phyloP scores from a whole-genome alignment of 2,888 invertebrate species.

The Drosophila siamana region DNA sequence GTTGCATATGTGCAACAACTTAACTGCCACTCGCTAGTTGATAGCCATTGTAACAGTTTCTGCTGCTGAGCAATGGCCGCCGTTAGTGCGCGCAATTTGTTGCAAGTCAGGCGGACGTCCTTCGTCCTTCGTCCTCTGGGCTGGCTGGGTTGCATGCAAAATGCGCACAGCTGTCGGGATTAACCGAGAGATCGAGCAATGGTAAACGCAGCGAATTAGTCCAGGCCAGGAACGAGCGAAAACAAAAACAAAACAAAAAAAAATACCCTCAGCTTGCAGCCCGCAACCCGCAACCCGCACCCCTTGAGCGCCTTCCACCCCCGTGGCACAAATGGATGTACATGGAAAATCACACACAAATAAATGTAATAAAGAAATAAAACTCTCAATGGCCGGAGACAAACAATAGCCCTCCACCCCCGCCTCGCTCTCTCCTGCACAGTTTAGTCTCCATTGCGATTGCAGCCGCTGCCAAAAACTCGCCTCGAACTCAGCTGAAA shows the following conservation, averaged over 20 bases:
- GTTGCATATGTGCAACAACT: constrained; percentile 70
- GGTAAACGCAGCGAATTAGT: constrained; percentile 69
- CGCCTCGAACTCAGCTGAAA: constrained; percentile 59
- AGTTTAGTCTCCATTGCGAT: constrained; percentile 32
- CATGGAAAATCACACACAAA: constrained; percentile 60
- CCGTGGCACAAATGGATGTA: constrained; percentile 27
- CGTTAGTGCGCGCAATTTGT: constrained; percentile 64
- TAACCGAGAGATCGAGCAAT: constrained; percentile 61
- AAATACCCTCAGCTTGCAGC: background rate
- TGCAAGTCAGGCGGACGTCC: constrained; percentile 45
- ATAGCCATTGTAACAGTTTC: constrained; percentile 9
- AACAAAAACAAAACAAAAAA: no score
- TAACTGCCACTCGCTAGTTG: constrained; percentile 55
- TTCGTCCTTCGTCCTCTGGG: constrained; percentile 7
- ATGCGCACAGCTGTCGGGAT: constrained; percentile 75
- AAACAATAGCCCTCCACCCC: constrained; percentile 55
- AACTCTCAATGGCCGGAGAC: constrained; percentile 46
- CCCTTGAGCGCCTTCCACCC: constrained; percentile 43
- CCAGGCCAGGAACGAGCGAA: constrained; percentile 17
- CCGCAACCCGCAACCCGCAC: background rate
- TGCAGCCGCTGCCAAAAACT: constrained; percentile 48
- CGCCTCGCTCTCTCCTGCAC: constrained; percentile 6
- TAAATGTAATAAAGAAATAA: constrained; percentile 76
- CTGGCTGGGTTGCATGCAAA: constrained; percentile 46
- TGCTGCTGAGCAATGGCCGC: constrained; percentile 30